A percentile compares a stretch with the other conserved stretches of the same genome.
These are phyloP conservation scores for Sebastes taczanowskii DNA, from an alignment of 2,797 vertebrate species.

Conservation along the genomic window DNA sequence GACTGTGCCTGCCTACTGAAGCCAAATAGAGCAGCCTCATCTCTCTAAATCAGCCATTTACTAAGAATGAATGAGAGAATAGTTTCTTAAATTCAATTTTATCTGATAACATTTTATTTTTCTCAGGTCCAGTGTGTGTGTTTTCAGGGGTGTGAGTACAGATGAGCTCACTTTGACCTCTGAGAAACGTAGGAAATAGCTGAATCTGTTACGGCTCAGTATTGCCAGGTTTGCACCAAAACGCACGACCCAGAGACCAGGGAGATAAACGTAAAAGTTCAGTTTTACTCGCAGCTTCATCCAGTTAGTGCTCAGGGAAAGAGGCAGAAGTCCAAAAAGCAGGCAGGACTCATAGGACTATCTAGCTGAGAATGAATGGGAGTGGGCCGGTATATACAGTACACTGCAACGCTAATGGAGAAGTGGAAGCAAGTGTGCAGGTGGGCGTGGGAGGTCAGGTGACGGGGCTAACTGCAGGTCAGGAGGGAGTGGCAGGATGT, in stretches of 20 bases:
- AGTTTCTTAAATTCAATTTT: not conserved
- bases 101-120: not conserved
- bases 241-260: not conserved
- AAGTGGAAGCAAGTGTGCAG: not conserved
- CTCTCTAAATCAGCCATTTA: not conserved
- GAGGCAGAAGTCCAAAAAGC: not conserved
- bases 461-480: not conserved
- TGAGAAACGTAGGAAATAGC: constrained; percentile 18
- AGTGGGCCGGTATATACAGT: not conserved
- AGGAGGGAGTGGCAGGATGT: not conserved
- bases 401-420: not conserved
- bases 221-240: not conserved
- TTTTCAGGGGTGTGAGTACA: not conserved
- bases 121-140: not conserved
- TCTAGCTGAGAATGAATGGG: not conserved
- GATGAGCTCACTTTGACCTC: not conserved
- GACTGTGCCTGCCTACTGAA: not conserved
- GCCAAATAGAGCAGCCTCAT: not conserved
- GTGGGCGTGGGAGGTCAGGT: not conserved
- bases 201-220: not conserved
- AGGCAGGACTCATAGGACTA: not conserved
- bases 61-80: not conserved
- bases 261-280: not conserved
- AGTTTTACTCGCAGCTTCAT: not conserved
- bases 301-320: not conserved